phyloP scores from a whole-genome alignment of 1,140 invertebrate species.

The Drosophila funebris region DNA sequence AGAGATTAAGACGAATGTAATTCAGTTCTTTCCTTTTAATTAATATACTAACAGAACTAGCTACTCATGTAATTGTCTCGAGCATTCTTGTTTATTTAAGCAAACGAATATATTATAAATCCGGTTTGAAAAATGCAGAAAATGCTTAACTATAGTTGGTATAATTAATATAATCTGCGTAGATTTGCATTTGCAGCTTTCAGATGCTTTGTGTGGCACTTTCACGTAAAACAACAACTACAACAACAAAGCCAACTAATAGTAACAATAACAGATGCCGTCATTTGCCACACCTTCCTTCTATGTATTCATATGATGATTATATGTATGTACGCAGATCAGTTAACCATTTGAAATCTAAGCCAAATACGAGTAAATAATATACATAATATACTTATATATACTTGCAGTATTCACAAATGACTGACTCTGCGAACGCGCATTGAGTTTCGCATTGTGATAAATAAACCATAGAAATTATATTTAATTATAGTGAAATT shows the following conservation, averaged over 20 bases:
- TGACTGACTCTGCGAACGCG: slow-evolving; percentile 50
- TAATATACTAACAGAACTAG: neutral
- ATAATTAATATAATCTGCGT: neutral
- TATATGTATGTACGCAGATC: neutral
- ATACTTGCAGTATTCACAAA: slow-evolving; percentile 56
- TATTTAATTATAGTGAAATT: slow-evolving; percentile 56
- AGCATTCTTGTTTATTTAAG: neutral
- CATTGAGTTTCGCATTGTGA: slow-evolving; percentile 51
- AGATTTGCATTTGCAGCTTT: neutral
- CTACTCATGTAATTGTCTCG: neutral
- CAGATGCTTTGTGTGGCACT: slow-evolving; percentile 16
- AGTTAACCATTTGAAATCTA: slow-evolving; percentile 57
- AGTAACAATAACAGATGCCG: slow-evolving; percentile 26
- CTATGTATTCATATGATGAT: slow-evolving; percentile 23
- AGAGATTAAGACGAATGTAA: neutral
- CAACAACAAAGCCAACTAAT: slow-evolving; percentile 5
- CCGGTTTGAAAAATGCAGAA: slow-evolving; percentile 10
- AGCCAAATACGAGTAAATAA: too few relatives aligned
- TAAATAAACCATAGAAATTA: slow-evolving; percentile 37
- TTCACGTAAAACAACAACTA: slow-evolving; percentile 20
- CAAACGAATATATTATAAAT: neutral
- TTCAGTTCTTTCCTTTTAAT: neutral
- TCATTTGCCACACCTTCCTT: slow-evolving; percentile 45
- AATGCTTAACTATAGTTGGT: neutral
- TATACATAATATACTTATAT: slow-evolving; percentile 39